Evolutionary conservation across 1,140 invertebrate species (phyloP).

Genomic region (Pygmarrhopalites habei): DNA sequence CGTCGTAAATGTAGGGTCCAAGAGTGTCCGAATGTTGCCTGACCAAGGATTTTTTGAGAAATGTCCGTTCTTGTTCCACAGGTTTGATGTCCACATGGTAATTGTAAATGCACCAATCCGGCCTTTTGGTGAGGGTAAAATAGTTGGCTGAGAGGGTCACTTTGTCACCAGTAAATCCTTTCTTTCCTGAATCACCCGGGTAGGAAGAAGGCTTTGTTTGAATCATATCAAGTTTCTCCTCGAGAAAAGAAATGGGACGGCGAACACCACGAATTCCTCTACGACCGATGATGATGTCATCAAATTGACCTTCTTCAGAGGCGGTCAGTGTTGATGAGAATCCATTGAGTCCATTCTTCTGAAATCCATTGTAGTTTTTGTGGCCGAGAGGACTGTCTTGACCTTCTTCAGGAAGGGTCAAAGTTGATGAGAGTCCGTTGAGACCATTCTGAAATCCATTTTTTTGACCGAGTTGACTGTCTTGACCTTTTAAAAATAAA

Average conservation of each 20-base stretch:
- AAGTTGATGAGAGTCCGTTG: too few species aligned
- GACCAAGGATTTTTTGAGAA: conserved; percentile 50
- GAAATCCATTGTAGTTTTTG: too few species aligned
- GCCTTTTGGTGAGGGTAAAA: neutral
- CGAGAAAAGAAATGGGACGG: neutral
- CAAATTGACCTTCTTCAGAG: too few species aligned
- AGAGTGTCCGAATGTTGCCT: conserved; percentile 48
- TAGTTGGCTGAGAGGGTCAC: neutral
- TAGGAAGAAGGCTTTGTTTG: neutral
- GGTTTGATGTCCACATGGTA: neutral
- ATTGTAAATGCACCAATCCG: neutral
- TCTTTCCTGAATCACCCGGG: neutral
- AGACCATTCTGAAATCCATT: too few species aligned
- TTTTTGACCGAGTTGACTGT: too few species aligned
- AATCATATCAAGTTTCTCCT: neutral
- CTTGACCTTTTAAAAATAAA: too few species aligned
- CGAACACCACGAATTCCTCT: neutral
- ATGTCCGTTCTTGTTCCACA: neutral
- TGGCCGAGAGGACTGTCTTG: too few species aligned
- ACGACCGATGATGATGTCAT: too few species aligned
- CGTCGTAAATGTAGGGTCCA: conserved; percentile 54
- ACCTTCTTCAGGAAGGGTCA: too few species aligned
- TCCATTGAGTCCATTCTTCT: too few species aligned
- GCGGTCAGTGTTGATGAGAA: too few species aligned
- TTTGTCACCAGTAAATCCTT: neutral